Evolutionary conservation across 2,797 vertebrate species (phyloP).

Genomic region (Balearica regulorum): DNA sequence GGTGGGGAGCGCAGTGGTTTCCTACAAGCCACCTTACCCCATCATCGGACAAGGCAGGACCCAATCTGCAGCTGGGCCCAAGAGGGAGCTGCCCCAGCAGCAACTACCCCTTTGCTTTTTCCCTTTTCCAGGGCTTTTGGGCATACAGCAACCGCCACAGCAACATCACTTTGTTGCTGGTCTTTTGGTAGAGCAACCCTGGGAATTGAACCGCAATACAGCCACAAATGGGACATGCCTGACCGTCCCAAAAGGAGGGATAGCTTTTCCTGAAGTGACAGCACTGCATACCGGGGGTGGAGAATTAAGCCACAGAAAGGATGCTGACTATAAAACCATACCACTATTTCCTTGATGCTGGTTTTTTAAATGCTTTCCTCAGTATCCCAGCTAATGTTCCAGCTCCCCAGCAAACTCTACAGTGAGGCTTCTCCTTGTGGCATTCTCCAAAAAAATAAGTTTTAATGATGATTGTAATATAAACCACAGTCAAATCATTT

Average conservation of each 20-base stretch:
- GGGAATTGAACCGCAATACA: not conserved
- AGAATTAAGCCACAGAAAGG: not conserved
- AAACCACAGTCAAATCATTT: not conserved
- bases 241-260: not conserved
- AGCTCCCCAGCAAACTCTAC: not conserved
- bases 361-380: not conserved
- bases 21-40: rapidly evolving
- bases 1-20: rapidly evolving
- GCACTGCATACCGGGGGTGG: not conserved
- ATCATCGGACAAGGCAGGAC: not conserved
- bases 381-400: not conserved
- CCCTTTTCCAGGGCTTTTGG: not conserved
- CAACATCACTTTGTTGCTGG: not conserved
- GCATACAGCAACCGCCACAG: not conserved
- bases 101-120: not conserved
- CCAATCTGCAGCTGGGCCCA: not conserved
- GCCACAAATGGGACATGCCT: not conserved
- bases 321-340: not conserved
- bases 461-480: not conserved
- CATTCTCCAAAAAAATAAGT: not conserved
- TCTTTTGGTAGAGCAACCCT: not conserved
- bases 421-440: not conserved
- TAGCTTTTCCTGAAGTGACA: not conserved
- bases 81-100: not conserved
- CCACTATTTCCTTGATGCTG: not conserved